phyloP scores from a whole-genome alignment of 2,113 vertebrate genomes.

The Catagonus wagneri region DNA sequence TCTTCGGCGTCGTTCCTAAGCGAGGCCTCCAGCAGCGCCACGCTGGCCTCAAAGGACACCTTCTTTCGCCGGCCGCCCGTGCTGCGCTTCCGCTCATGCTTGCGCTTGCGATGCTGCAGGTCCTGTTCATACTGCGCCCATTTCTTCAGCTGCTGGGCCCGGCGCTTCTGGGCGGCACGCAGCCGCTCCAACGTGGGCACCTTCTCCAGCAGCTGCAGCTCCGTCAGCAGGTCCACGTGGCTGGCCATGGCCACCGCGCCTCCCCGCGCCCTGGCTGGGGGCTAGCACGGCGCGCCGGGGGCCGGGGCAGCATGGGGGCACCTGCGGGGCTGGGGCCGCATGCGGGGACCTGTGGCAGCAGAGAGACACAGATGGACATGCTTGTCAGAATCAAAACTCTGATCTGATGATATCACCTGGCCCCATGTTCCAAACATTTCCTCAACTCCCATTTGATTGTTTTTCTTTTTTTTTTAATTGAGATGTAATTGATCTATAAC shows the following conservation, averaged over 20 bases:
- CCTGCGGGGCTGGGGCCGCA: constrained; percentile 38
- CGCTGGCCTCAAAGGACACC: constrained; percentile 95
- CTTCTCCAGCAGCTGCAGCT: constrained; percentile 98
- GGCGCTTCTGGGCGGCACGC: constrained; percentile 95
- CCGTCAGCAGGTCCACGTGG: constrained; percentile 96
- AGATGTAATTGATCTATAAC: neutral
- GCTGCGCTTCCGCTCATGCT: constrained; percentile 93
- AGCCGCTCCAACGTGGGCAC: constrained; percentile 96
- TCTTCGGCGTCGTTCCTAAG: constrained; percentile 96
- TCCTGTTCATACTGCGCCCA: constrained; percentile 98
- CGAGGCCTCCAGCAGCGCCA: constrained; percentile 96
- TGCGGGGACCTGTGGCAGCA: constrained; percentile 73
- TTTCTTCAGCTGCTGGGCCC: constrained; percentile 97
- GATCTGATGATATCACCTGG: neutral
- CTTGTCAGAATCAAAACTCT: neutral
- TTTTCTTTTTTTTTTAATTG: neutral
- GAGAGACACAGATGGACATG: neutral
- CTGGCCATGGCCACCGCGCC: constrained; percentile 90
- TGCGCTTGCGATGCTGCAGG: constrained; percentile 95
- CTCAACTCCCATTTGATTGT: neutral
- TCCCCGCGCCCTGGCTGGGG: constrained; percentile 47
- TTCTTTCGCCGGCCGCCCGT: constrained; percentile 86
- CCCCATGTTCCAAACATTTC: neutral
- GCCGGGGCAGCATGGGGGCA: constrained; percentile 66
- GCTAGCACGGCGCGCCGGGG: constrained; percentile 80